A percentile compares a stretch with the other conserved stretches of the same genome.
phyloP scores from a whole-genome alignment of 2,113 vertebrate genomes.

The Zapus hudsonius region DNA sequence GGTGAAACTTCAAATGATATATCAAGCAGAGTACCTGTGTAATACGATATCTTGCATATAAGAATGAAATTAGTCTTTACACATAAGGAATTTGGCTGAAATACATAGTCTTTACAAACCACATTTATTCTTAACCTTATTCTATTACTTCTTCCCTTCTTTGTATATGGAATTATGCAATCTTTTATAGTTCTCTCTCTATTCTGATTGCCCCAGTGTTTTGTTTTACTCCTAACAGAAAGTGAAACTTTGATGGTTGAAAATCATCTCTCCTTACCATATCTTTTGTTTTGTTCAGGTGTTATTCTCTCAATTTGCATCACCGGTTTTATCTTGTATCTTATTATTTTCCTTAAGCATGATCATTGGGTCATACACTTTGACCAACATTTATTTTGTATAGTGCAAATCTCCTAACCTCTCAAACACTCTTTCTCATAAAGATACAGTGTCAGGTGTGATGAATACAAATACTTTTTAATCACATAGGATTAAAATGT shows the following conservation, averaged over 20 bases:
- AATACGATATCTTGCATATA: background rate
- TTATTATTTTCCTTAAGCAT: background rate
- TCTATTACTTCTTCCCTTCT: background rate
- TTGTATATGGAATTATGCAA: background rate
- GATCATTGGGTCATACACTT: background rate
- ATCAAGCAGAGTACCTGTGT: background rate
- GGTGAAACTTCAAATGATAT: constrained; percentile 14
- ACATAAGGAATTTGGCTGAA: constrained; percentile 3
- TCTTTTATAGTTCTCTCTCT: background rate
- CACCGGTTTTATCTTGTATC: background rate
- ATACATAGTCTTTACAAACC: background rate
- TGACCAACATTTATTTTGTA: background rate
- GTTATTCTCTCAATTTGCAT: background rate
- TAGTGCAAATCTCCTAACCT: background rate
- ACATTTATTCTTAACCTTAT: background rate
- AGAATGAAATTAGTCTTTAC: background rate
- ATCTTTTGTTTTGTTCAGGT: background rate
- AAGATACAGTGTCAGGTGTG: too few species aligned
- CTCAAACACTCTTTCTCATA: background rate
- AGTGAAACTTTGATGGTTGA: background rate
- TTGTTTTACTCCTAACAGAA: too few species aligned
- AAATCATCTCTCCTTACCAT: background rate
- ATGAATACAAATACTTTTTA: background rate
- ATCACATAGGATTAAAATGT: background rate
- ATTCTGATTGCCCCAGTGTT: background rate